Percentiles rank a stretch among this genome's conserved stretches.
Evolutionary conservation across 2,113 vertebrate species (phyloP).

Genomic region (Struthio camelus): DNA sequence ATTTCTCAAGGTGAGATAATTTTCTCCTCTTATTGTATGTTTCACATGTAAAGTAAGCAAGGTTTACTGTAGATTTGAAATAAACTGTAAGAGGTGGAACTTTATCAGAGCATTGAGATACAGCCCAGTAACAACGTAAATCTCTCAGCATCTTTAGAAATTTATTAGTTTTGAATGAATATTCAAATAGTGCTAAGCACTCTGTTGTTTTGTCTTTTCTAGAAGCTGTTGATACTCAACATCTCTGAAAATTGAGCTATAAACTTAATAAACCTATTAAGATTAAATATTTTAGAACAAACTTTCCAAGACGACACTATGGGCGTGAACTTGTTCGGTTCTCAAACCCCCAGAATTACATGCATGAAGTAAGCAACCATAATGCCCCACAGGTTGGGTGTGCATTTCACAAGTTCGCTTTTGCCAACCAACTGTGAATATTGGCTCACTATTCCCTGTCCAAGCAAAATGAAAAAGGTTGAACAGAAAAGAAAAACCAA

Average conservation of each 20-base stretch:
- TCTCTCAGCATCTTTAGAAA: background rate
- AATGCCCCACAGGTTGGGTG: constrained; percentile 34
- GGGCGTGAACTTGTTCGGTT: background rate
- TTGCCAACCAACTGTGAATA: background rate
- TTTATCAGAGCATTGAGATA: background rate
- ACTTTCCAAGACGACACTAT: constrained; percentile 37
- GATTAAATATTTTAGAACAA: background rate
- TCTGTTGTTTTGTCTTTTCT: background rate
- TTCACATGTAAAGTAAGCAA: background rate
- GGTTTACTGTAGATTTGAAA: background rate
- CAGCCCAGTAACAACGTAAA: background rate
- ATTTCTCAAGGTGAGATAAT: background rate
- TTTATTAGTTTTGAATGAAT: background rate
- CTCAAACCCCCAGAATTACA: constrained; percentile 10
- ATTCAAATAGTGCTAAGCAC: background rate
- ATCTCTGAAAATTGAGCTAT: constrained; percentile 13
- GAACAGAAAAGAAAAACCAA: background rate
- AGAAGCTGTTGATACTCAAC: background rate
- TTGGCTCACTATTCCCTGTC: background rate
- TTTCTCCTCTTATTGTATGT: background rate
- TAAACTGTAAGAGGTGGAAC: background rate
- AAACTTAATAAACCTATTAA: constrained; percentile 13
- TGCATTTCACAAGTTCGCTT: background rate
- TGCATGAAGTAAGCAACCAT: constrained; percentile 27
- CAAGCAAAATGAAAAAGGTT: background rate